A percentile compares a stretch with the other conserved stretches of the same genome.
Conservation (phyloP, 2,113 vertebrate genomes). For the Anseranas semipalmata region DNA sequence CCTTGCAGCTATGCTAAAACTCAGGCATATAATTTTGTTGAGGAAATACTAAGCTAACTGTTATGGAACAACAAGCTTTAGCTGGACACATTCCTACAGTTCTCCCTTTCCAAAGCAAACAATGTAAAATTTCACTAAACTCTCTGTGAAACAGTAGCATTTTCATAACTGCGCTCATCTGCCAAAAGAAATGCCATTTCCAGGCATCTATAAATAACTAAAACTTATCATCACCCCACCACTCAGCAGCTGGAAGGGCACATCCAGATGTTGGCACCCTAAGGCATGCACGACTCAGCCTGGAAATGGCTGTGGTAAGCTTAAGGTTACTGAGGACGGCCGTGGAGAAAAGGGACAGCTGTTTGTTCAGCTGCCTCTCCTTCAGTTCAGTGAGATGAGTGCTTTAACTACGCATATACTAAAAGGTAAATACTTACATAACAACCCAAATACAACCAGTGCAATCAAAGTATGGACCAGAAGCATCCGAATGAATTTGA, state of each 20-base stretch:
- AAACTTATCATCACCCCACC: background rate
- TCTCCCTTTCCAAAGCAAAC: background rate
- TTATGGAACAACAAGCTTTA: background rate
- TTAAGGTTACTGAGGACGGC: background rate
- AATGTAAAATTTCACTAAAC: background rate
- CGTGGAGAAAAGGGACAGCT: background rate
- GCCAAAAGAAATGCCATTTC: background rate
- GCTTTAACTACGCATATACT: background rate
- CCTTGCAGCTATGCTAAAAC: background rate
- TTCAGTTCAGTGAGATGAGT: background rate
- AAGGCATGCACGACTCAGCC: background rate
- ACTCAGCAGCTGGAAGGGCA: background rate
- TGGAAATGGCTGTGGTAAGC: background rate
- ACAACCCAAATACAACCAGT: conserved; percentile 73
- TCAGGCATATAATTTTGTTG: background rate
- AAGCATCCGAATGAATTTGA: conserved; percentile 73
- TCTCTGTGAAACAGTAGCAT: background rate
- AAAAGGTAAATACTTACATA: conserved; percentile 75
- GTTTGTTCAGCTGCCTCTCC: background rate
- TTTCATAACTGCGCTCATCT: background rate
- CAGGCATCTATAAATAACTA: background rate
- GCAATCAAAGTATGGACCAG: conserved; percentile 78
- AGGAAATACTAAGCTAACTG: background rate
- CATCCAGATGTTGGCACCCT: background rate
- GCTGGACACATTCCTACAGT: background rate